Evolutionary conservation across 2,113 vertebrate genomes (phyloP), one percentile per base, ranked within the genome.

Genomic region (Crotalus horridus): DNA sequence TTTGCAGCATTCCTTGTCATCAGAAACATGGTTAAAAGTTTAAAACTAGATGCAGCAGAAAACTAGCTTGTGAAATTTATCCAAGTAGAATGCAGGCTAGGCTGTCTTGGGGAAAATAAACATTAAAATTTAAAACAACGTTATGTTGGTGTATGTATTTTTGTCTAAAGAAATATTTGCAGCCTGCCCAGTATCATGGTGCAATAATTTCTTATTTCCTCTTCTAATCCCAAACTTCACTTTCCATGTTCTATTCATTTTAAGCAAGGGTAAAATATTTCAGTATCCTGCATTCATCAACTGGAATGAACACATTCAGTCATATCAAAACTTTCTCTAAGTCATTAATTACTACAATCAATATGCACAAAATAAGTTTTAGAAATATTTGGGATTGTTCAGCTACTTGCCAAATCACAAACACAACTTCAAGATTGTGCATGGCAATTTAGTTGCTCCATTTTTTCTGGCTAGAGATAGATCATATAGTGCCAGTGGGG

Each of bases 1-100:
- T 98, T 98, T 98, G 98, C 99, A 99, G 98, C 99, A 99, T 99
- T 99, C 98, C 98, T 99, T 98, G 98, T 99, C 99, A 98, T 99
- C 98, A 98, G 98, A 99, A 98, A 98, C 98, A 98, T 99, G 98
- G 98, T 99, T 97, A 97, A 98, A 93, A 98, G 96, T 99, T 99
- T 98, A 98, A 98, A 98, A 98, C 97, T 98, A 98, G 97, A 98
- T 97, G 97, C 98, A 97, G 98, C 98, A 94, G 97, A 97, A 97
- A 98, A 97, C 97, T 99, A 98, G 98, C 98, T 98, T 98, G 97
- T 98, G 98, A 98, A 98, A 98, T 97, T 98, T 98, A 98, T 98
- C 97, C 97, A 97, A 97, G 97, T 98, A 98, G 98, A 98, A 95
- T 98, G 97, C 98, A 98, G 98, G 98, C 98, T 99, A 99, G 98